A percentile compares a stretch with the other conserved stretches of the same genome.
These are phyloP conservation scores for Epinephelus lanceolatus DNA, from an alignment of 2,113 vertebrate species.

Conservation along the genomic window DNA sequence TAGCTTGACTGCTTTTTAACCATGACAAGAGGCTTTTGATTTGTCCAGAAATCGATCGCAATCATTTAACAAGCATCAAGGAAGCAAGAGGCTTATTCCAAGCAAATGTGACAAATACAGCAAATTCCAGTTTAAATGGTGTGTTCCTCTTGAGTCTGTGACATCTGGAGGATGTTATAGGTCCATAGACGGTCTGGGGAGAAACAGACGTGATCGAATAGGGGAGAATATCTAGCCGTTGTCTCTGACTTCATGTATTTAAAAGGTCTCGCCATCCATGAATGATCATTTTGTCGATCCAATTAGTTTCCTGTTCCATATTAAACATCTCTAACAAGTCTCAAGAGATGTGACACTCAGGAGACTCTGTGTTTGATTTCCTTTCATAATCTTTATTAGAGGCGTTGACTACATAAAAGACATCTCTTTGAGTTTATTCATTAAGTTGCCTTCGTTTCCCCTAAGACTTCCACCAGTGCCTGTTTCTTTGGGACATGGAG, in stretches of 20 bases:
- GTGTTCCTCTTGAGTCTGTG: constrained; percentile 17
- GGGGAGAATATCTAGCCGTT: not conserved
- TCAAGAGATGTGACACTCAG: not conserved
- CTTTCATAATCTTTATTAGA: not conserved
- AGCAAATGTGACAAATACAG: constrained; percentile 33
- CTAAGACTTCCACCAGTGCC: not conserved
- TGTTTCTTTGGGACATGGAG: constrained; percentile 21
- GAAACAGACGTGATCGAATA: constrained; percentile 15
- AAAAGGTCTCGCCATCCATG: constrained; percentile 12
- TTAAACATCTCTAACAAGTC: constrained; percentile 2
- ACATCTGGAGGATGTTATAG: not conserved
- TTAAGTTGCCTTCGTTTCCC: not conserved
- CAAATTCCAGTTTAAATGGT: constrained; percentile 33
- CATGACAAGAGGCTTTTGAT: constrained; percentile 10
- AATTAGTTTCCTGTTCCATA: constrained; percentile 16
- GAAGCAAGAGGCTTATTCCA: constrained; percentile 9
- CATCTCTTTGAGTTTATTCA: constrained; percentile 22
- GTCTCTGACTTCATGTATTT: constrained; percentile 1
- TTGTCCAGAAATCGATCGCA: constrained; percentile 13
- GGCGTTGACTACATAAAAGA: constrained; percentile 13
- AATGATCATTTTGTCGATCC: constrained; percentile 25
- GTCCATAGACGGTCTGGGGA: constrained; percentile 40
- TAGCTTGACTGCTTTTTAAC: not conserved
- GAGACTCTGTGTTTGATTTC: constrained; percentile 4
- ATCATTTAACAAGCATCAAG: constrained; percentile 43